Evolutionary conservation across 2,797 vertebrate genomes (phyloP), one percentile per base, ranked within the genome.

Genomic region (Tolypeutes matacus): DNA sequence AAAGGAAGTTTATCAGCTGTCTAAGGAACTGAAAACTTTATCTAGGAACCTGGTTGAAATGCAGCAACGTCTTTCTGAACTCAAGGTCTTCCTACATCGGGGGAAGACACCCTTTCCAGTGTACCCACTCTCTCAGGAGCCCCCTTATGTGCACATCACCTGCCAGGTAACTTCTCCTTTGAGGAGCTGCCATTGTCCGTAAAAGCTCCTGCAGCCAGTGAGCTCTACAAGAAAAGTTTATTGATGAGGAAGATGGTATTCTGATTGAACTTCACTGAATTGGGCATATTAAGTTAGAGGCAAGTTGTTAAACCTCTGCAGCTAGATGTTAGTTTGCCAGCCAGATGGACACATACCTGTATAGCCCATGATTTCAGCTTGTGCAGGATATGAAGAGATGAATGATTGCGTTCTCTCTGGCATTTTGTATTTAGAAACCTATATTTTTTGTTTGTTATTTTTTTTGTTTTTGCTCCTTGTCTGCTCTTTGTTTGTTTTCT

Each of bases 91-190:
- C 65, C 96, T 98, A 1, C 99, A 98, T 78, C 98, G 98, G 27
- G 98, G 98, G 62, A 99, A 98, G 97, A 99, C 98, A 95, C 75
- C 86, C 34, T 87, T 84, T 64, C 96, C 96, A 2, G 87, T 62
- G 0, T 99, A 99, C 70, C 99, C 99, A 0, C 98, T 96, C 34
- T 98, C 98, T 58, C 98, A 96, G 65, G 99, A 99, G 0, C 99
- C 99, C 0, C 98, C 99, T 4, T 99, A 99, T 51, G 96, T 99
- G 96, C 98, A 99, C 72, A 96, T 99, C 98, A 98, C 98, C n/a
- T 99, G 98, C 96, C 99, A 99, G 99, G 99, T 99, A 99, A 97
- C 86, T 77, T 91, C 82, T 76, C 53, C 8, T 90, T 31, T 20
- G 36, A 84, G 77, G 78, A 94, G 15, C 27, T 42, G 4, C n/a